Conservation (phyloP, 1,140 invertebrate genomes). For the Gyrodactylus bullatarudis region DNA sequence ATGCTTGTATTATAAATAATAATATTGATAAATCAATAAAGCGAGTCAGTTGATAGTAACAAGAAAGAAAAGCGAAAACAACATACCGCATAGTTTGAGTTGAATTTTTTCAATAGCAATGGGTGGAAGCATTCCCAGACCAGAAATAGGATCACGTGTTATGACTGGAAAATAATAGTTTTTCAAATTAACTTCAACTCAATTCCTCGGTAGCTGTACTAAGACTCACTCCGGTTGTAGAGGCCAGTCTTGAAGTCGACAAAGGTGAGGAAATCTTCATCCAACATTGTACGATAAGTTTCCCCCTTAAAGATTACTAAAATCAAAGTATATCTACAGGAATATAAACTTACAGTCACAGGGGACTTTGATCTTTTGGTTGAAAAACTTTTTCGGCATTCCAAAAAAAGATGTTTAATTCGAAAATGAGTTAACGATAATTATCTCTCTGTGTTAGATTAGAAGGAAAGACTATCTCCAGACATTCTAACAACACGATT, state of each 20-base stretch:
- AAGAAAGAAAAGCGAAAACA: too few relatives aligned
- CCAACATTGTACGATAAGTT: background rate
- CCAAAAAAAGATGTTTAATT: too few relatives aligned
- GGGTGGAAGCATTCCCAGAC: background rate
- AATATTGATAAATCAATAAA: too few relatives aligned
- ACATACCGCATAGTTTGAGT: background rate
- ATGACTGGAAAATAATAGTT: background rate
- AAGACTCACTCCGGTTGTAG: background rate
- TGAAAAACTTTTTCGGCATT: background rate
- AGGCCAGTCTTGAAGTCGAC: background rate
- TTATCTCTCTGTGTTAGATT: too few relatives aligned
- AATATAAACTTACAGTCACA: background rate
- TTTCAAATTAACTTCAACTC: background rate
- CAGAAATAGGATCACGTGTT: background rate
- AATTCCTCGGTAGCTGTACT: too few relatives aligned
- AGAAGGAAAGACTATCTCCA: too few relatives aligned
- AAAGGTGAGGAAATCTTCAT: background rate
- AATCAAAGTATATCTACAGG: background rate
- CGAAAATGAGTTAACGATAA: too few relatives aligned
- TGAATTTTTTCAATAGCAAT: background rate
- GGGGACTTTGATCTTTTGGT: background rate
- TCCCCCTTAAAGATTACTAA: background rate
- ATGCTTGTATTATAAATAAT: too few relatives aligned
- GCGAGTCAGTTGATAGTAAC: too few relatives aligned
- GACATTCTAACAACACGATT: too few relatives aligned